These are phyloP conservation scores for Gryllus longicercus DNA, from an alignment of 2,888 invertebrate genomes.

Conservation along the genomic window DNA sequence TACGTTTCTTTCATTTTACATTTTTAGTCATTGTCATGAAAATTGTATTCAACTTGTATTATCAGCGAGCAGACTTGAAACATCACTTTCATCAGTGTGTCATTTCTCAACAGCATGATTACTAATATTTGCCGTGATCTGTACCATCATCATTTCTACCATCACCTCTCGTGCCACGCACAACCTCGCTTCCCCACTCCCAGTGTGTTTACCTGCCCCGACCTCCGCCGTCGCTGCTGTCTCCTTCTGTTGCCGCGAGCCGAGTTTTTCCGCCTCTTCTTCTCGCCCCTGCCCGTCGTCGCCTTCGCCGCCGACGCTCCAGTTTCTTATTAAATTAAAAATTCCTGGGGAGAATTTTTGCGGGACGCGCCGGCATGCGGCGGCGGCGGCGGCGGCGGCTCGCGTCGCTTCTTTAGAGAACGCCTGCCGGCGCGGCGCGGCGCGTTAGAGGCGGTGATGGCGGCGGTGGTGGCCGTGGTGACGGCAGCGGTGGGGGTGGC, in stretches of 20 bases:
- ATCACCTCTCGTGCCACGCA: too few relatives aligned
- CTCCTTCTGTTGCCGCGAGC: background rate
- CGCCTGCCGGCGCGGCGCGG: background rate
- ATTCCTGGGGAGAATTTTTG: background rate
- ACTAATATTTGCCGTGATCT: too few relatives aligned
- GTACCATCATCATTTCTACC: too few relatives aligned
- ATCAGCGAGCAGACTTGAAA: too few relatives aligned
- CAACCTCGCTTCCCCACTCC: too few relatives aligned
- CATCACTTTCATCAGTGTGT: too few relatives aligned
- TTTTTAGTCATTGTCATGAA: too few relatives aligned
- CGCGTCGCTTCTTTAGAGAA: background rate
- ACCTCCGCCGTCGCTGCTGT: background rate
- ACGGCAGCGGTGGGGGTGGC: background rate
- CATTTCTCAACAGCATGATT: too few relatives aligned
- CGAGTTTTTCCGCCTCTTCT: too few relatives aligned
- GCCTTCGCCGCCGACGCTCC: background rate
- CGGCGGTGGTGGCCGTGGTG: background rate
- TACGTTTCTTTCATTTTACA: too few relatives aligned
- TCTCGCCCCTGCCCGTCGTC: background rate
- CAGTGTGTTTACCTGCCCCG: background rate
- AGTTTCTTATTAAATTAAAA: conserved; percentile 1
- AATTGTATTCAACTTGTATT: too few relatives aligned
- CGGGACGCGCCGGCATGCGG: background rate
- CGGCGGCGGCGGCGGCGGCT: too few relatives aligned
- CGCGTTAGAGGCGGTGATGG: background rate